phyloP scores from a whole-genome alignment of 1,140 invertebrate genomes.

The Psilanteris sp. region DNA sequence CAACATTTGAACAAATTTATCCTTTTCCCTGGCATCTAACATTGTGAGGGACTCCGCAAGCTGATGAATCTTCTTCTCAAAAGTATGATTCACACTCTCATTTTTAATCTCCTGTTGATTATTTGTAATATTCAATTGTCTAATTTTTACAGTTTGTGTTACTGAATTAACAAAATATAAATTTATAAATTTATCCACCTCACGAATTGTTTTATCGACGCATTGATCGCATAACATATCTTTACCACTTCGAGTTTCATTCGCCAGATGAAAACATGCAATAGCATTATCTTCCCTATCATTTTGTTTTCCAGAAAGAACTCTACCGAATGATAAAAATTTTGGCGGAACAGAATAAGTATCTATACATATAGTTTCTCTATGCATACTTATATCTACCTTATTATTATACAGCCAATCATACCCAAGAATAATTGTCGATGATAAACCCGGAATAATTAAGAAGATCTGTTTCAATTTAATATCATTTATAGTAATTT shows the following conservation, averaged over 20 bases:
- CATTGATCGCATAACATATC: slow-evolving; percentile 1
- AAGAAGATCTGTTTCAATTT: slow-evolving; percentile 20
- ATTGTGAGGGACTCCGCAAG: too few relatives aligned
- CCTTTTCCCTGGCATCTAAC: neutral
- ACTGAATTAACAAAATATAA: neutral
- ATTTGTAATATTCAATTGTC: neutral
- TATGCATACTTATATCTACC: too few relatives aligned
- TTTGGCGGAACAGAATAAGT: neutral
- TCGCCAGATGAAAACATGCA: slow-evolving; percentile 5
- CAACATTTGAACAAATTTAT: slow-evolving; percentile 2
- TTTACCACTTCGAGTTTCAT: neutral
- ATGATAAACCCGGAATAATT: slow-evolving; percentile 22
- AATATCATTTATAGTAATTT: neutral
- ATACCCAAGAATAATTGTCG: slow-evolving; percentile 18
- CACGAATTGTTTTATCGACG: neutral
- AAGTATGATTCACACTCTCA: too few relatives aligned
- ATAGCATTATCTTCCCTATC: neutral
- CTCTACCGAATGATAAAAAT: slow-evolving; percentile 5
- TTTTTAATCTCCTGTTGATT: neutral
- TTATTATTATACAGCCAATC: slow-evolving; percentile 34
- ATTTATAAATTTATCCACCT: neutral
- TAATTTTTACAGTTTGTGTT: neutral
- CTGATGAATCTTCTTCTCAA: too few relatives aligned
- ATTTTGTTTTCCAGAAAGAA: slow-evolving; percentile 1
- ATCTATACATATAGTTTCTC: slow-evolving; percentile 10